These are phyloP conservation scores for Calvadosia cruxmelitensis DNA, from an alignment of 30 jellyfish, hydroid and myxozoan species.

Conservation along the genomic window DNA sequence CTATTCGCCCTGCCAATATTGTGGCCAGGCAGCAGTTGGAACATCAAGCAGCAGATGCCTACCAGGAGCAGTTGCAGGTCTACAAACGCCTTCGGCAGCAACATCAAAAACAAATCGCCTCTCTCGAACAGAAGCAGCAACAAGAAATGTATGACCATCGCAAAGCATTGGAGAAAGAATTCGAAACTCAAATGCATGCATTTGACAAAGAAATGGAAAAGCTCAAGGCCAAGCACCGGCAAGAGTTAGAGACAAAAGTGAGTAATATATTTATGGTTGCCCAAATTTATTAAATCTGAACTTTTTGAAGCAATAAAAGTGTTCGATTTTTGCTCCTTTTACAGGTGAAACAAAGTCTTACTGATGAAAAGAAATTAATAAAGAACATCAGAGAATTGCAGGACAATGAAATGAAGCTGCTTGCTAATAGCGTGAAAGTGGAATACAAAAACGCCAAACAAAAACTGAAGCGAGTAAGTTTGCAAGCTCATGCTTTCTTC, in stretches of 20 bases:
- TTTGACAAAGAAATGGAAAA: conserved; percentile 95
- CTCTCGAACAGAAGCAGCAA: conserved; percentile 80
- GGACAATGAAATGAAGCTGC: conserved; percentile 75
- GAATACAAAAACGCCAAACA: conserved; percentile 90
- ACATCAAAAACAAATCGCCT: conserved; percentile 75
- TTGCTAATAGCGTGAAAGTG: conserved; percentile 37
- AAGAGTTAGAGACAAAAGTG: conserved; percentile 82
- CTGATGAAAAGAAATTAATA: conserved; percentile 72
- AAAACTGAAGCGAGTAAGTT: conserved; percentile 60
- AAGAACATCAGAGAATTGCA: conserved; percentile 54
- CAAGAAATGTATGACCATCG: conserved; percentile 90
- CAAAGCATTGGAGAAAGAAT: conserved; percentile 72
- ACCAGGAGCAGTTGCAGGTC: conserved; percentile 95
- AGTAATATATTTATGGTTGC: neutral
- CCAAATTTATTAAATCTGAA: neutral
- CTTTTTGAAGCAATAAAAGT: neutral
- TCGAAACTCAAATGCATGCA: conserved; percentile 94
- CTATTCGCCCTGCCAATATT: conserved; percentile 95
- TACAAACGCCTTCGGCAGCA: conserved; percentile 94
- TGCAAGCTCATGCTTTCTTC: no score
- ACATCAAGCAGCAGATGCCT: conserved; percentile 93
- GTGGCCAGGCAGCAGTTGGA: conserved; percentile 97
- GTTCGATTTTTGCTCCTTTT: neutral
- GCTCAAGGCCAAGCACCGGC: conserved; percentile 62
- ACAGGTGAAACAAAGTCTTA: conserved; percentile 74